Evolutionary conservation across 2,888 invertebrate genomes (phyloP), one percentile per base, ranked within the genome.

Genomic region (Tenthredo notha): DNA sequence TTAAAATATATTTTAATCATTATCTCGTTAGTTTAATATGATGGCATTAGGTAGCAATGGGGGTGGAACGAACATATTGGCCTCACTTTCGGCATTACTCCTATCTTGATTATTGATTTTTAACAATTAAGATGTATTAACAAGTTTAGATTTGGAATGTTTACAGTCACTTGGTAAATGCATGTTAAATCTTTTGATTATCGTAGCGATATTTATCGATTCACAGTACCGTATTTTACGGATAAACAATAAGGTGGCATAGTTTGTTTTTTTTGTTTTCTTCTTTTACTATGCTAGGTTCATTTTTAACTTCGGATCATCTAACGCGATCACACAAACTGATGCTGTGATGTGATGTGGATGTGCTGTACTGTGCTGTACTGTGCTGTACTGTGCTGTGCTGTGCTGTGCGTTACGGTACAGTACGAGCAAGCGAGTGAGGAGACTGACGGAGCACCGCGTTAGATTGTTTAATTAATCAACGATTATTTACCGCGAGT

Each of bases 81-180:
- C 70, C 37, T 67, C 15, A 82, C 67, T 82, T 70, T 82, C 54
- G 70, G 54, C 54, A 58, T 67, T 21, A 67, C 18, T 54, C 25
- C 25, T 54, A 88, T 87, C 87, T 85, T 86, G 88, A 89, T 90
- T 91, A 91, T 91, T 88, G 91, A 91, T 91, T 89, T 86, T 75
- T 74, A 40, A 88, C 87, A 90, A 89, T 90, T 88, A 88, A 89
- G 87, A 87, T 88, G 37, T 83, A 83, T 83, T 83, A 80, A 83
- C 67, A 83, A 67, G 50, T 47, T 74, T 67, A 47, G 37, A 33
- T 65, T 84, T 83, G 85, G 85, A 84, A 85, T 85, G 85, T 84
- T 84, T 85, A 85, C 74, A 74, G 84, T 83, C 84, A 72, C 61
- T 82, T 82, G 37, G 67, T 40, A 78, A 67, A 82, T 74, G 84